phyloP scores from a whole-genome alignment of 2,797 vertebrate genomes.

The Pampus argenteus region DNA sequence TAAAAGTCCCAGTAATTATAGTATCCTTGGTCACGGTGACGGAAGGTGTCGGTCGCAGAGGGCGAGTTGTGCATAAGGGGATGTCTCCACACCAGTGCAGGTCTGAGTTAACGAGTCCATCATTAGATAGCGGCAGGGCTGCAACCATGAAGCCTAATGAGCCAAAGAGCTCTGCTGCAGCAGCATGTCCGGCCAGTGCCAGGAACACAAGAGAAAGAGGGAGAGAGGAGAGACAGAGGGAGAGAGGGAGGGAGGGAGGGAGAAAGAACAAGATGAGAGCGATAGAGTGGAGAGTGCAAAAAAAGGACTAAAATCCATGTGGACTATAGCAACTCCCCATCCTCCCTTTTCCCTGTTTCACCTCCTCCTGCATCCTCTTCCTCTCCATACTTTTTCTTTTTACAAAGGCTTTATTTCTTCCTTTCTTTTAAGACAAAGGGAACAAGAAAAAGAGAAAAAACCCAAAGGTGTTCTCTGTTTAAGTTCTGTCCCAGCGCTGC shows the following conservation, averaged over 20 bases:
- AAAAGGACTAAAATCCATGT: slow-evolving; percentile 82
- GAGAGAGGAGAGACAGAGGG: slow-evolving; percentile 37
- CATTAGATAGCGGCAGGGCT: slow-evolving; percentile 80
- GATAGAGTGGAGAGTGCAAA: slow-evolving; percentile 74
- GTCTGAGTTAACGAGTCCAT: slow-evolving; percentile 81
- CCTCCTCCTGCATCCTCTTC: slow-evolving; percentile 76
- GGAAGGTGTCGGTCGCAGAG: slow-evolving; percentile 63
- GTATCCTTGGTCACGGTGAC: slow-evolving; percentile 74
- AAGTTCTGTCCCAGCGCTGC: slow-evolving; percentile 79
- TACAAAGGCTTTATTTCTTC: slow-evolving; percentile 60
- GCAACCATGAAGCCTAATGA: slow-evolving; percentile 85
- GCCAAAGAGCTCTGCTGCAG: slow-evolving; percentile 83
- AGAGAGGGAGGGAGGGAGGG: slow-evolving; percentile 61
- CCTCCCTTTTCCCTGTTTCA: slow-evolving; percentile 70
- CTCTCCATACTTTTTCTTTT: slow-evolving; percentile 62
- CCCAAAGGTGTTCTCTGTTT: slow-evolving; percentile 76
- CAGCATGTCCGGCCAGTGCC: slow-evolving; percentile 84
- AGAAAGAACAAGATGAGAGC: slow-evolving; percentile 71
- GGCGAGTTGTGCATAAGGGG: slow-evolving; percentile 59
- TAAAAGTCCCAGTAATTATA: slow-evolving; percentile 73
- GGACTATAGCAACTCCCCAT: slow-evolving; percentile 81
- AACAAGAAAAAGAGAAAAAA: slow-evolving; percentile 50
- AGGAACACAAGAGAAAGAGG: slow-evolving; percentile 70
- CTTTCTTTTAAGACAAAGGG: slow-evolving; percentile 57
- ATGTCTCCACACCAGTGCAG: slow-evolving; percentile 69